phyloP scores from a whole-genome alignment of 2,113 vertebrate genomes.

The Ptilonorhynchus violaceus region DNA sequence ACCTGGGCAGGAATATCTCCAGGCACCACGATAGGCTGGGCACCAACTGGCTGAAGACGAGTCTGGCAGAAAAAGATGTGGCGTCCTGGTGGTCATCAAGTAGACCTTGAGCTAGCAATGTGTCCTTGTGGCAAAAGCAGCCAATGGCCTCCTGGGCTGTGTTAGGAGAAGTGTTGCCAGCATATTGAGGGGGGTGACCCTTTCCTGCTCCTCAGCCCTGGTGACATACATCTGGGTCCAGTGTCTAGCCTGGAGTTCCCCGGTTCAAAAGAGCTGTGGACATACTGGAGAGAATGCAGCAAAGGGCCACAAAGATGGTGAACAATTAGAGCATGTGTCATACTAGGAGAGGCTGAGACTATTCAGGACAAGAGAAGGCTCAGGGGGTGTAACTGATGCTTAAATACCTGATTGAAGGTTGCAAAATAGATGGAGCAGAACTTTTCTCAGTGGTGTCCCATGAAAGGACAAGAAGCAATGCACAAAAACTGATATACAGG shows the following conservation, averaged over 20 bases:
- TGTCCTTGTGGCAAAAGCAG: background rate
- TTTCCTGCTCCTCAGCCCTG: background rate
- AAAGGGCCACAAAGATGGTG: background rate
- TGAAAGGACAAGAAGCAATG: background rate
- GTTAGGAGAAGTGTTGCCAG: background rate
- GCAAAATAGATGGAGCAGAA: background rate
- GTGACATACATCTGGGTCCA: background rate
- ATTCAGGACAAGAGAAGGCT: background rate
- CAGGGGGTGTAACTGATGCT: background rate
- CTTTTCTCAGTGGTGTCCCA: background rate
- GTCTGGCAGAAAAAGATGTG: background rate
- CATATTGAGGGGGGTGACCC: background rate
- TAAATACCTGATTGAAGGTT: background rate
- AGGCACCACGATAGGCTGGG: background rate
- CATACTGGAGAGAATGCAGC: background rate
- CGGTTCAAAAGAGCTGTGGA: background rate
- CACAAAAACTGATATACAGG: background rate
- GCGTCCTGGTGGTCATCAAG: fast-evolving
- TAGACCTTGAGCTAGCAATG: background rate
- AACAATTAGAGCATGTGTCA: background rate
- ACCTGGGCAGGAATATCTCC: background rate
- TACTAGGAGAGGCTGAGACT: background rate
- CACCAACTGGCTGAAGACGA: background rate
- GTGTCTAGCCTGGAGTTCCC: background rate
- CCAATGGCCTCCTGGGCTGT: background rate